These are phyloP conservation scores for Dromococcyx pavoninus DNA, from an alignment of 2,797 vertebrate species.

Conservation along the genomic window DNA sequence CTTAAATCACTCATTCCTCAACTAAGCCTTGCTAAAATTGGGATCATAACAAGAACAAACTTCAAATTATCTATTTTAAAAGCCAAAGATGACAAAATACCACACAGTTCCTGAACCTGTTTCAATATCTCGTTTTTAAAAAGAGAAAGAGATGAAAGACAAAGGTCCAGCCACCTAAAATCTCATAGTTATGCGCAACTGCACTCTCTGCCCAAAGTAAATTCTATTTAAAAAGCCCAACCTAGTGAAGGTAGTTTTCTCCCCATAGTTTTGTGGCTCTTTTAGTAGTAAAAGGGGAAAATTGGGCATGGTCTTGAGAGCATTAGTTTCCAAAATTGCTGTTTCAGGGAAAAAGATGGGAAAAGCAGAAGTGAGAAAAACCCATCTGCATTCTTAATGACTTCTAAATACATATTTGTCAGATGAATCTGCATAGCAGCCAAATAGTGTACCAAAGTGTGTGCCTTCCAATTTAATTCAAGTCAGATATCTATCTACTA, in stretches of 20 bases:
- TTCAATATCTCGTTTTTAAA: background rate
- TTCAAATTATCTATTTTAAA: background rate
- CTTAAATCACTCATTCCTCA: background rate
- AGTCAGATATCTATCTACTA: constrained; percentile 13
- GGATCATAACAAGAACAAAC: background rate
- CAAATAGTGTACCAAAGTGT: background rate
- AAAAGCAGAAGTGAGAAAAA: background rate
- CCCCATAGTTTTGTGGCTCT: background rate
- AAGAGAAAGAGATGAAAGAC: background rate
- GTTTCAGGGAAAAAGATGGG: background rate
- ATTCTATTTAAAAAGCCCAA: background rate
- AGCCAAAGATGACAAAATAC: background rate
- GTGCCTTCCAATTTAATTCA: background rate
- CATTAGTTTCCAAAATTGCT: background rate
- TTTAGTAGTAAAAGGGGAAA: background rate
- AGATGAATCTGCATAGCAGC: constrained; percentile 15
- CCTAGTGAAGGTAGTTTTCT: background rate
- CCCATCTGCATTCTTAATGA: background rate
- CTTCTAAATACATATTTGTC: constrained; percentile 16
- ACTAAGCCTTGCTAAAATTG: background rate
- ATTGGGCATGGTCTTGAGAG: background rate
- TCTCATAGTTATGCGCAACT: background rate
- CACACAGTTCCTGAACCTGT: background rate
- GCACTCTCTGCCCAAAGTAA: background rate
- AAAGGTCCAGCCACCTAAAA: background rate